Conservation (phyloP, 2,113 vertebrate genomes). For the Mustela lutreola region DNA sequence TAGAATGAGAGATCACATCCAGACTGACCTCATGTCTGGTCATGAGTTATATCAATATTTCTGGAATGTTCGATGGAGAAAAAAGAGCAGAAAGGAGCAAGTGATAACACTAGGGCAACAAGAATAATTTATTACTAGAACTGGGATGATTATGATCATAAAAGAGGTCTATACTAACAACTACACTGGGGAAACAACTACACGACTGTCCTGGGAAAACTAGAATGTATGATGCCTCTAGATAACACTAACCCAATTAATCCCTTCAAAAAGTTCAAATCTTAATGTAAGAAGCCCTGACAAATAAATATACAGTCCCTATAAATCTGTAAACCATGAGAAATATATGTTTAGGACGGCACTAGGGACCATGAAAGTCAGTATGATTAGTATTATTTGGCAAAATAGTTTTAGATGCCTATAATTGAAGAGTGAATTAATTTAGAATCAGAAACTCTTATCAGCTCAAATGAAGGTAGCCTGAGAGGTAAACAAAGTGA, state of each 20-base stretch:
- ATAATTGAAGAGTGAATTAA: not conserved
- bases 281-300: not conserved
- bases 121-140: not conserved
- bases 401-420: constrained; percentile 9
- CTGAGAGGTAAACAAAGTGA: not conserved
- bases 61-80: not conserved
- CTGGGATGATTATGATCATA: not conserved
- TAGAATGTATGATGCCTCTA: not conserved
- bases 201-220: not conserved
- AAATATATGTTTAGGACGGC: not conserved
- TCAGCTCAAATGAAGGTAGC: not conserved
- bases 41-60: not conserved
- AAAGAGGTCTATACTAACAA: not conserved
- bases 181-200: not conserved
- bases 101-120: not conserved
- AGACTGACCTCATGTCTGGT: not conserved
- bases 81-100: not conserved
- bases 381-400: not conserved
- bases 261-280: not conserved
- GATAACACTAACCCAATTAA: not conserved
- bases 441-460: not conserved
- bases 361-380: not conserved
- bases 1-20: not conserved
- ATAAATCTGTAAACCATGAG: not conserved
- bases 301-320: not conserved